phyloP scores from a whole-genome alignment of 2,797 vertebrate genomes.

The Pseudomugil tenellus region DNA sequence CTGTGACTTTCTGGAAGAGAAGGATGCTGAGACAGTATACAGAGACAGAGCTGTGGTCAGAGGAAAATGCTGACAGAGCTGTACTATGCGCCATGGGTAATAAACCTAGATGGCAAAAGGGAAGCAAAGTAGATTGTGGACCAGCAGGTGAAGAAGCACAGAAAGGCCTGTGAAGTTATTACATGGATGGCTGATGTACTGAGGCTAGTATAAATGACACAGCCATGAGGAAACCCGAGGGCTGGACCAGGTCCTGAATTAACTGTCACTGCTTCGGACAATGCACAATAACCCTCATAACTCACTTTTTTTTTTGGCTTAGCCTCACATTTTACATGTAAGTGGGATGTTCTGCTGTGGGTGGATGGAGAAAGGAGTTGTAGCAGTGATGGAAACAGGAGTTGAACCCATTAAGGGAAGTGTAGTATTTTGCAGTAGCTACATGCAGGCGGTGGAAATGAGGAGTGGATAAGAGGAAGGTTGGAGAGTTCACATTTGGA shows the following conservation, averaged over 20 bases:
- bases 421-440: conserved; percentile 1
- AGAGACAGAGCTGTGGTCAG: conserved; percentile 41
- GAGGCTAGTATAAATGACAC: conserved; percentile 63
- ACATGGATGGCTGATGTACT: conserved; percentile 74
- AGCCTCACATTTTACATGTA: conserved; percentile 67
- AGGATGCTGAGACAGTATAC: conserved; percentile 33
- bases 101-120: conserved; percentile 50
- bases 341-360: conserved; percentile 43
- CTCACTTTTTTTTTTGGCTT: conserved; percentile 45
- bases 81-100: conserved; percentile 36
- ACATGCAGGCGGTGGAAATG: conserved; percentile 21
- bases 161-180: conserved; percentile 69
- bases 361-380: conserved; percentile 20
- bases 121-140: conserved; percentile 35
- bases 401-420: conserved; percentile 1
- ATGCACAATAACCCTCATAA: conserved; percentile 51
- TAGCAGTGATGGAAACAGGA: conserved; percentile 12
- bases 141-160: conserved; percentile 49
- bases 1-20: conserved; percentile 3
- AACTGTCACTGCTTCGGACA: conserved; percentile 58
- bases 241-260: conserved; percentile 48
- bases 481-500: conserved; percentile 33
- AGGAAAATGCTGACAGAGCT: conserved; percentile 58
- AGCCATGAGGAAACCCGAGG: conserved; percentile 41
- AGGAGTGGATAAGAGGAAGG: conserved; percentile 13